Evolutionary conservation across 1,140 invertebrate genomes (phyloP).

Genomic region (Halyomorpha halys): DNA sequence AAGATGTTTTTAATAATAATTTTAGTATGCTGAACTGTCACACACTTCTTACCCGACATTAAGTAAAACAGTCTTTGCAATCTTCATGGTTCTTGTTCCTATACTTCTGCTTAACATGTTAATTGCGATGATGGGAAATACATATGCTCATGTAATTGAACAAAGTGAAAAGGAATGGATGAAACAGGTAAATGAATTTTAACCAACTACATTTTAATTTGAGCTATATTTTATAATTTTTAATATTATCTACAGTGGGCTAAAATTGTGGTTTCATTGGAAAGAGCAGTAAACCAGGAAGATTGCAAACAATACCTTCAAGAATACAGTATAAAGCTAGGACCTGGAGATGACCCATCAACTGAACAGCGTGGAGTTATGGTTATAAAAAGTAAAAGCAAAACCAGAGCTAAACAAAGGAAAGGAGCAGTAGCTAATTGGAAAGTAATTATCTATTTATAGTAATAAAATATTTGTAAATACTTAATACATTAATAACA

Average conservation of each 20-base stretch:
- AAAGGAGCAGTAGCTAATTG: slow-evolving; percentile 94
- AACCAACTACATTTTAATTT: too few species aligned
- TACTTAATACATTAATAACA: too few species aligned
- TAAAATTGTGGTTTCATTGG: slow-evolving; percentile 92
- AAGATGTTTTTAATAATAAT: neutral
- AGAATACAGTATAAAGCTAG: slow-evolving; percentile 88
- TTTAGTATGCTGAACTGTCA: slow-evolving; percentile 83
- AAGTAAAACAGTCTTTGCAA: slow-evolving; percentile 86
- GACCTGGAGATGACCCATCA: slow-evolving; percentile 66
- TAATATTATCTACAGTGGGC: slow-evolving; percentile 64
- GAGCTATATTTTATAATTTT: neutral
- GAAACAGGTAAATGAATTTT: slow-evolving; percentile 62
- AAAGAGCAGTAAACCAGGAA: slow-evolving; percentile 79
- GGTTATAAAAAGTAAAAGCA: slow-evolving; percentile 95
- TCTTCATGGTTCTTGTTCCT: slow-evolving; percentile 96
- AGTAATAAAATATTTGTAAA: too few species aligned
- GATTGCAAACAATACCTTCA: slow-evolving; percentile 83
- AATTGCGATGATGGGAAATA: slow-evolving; percentile 99
- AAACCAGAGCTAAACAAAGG: slow-evolving; percentile 88
- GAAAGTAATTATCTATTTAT: slow-evolving; percentile 59
- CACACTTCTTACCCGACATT: slow-evolving; percentile 81
- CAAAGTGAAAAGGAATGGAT: slow-evolving; percentile 98
- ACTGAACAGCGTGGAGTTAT: slow-evolving; percentile 85
- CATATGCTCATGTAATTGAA: slow-evolving; percentile 93
- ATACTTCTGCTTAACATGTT: slow-evolving; percentile 95